phyloP scores from a whole-genome alignment of 2,113 vertebrate genomes.

The Arvicanthis niloticus region DNA sequence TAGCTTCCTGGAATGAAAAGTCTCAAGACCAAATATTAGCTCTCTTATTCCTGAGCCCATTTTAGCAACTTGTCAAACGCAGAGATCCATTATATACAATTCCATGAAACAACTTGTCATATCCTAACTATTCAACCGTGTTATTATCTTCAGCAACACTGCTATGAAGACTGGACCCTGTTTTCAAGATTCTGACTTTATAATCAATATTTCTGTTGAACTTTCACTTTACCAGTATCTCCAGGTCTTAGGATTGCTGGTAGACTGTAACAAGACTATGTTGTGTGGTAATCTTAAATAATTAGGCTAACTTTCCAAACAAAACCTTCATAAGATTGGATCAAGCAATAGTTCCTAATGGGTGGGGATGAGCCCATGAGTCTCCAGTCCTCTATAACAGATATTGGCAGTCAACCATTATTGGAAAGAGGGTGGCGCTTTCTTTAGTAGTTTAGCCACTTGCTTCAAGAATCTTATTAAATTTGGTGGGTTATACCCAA shows the following conservation, averaged over 20 bases:
- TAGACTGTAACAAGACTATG: neutral
- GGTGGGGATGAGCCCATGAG: neutral
- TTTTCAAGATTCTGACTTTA: neutral
- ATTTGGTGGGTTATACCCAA: neutral
- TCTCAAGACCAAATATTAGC: constrained; percentile 51
- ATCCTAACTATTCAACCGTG: constrained; percentile 10
- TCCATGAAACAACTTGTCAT: neutral
- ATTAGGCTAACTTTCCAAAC: neutral
- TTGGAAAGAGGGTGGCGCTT: neutral
- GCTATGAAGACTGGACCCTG: neutral
- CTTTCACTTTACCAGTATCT: neutral
- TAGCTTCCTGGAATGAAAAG: constrained; percentile 41
- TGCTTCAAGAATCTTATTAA: neutral
- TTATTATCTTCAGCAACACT: neutral
- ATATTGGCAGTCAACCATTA: neutral
- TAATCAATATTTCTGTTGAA: neutral
- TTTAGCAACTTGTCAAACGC: constrained; percentile 39
- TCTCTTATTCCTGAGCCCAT: constrained; percentile 11
- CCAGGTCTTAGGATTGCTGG: neutral
- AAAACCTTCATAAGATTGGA: neutral
- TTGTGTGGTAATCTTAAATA: neutral
- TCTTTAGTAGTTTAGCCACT: neutral
- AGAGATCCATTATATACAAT: constrained; percentile 35
- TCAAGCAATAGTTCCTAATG: neutral
- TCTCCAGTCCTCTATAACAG: neutral